Evolutionary conservation across 1,140 invertebrate genomes (phyloP), one percentile per base, ranked within the genome.

Genomic region (Chlorops oryzae): DNA sequence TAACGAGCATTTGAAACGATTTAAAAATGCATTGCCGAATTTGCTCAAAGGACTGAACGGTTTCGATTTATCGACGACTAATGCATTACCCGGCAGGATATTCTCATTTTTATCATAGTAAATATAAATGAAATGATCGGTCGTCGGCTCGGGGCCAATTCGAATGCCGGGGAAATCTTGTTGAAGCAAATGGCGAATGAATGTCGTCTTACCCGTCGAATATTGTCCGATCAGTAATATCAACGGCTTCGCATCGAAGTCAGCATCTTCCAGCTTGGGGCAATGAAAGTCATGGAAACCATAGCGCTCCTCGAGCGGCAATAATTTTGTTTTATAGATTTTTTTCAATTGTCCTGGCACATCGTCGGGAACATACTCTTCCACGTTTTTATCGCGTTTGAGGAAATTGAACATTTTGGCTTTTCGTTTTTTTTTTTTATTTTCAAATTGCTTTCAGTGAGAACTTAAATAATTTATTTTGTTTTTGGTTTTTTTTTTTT

Each of bases 191-290:
- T 96, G 96, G 55, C 92, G 87, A 52, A 99, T 99, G 66, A 98
- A 98, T 1, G 95, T 98, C 0, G 96, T 98, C 79, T 99, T 99
- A 55, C 96, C 96, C 2, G 96, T 98, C 0, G 96, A 98, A 74
- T 99, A 99, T 70, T 98, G 96, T 0, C 96, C 96, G 35, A 99
- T 92, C 2, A 99, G 76, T 28, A 98, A 73, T 47, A 98, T 96
- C 93, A 98, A 96, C 0, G 97, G 97, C 68, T 98, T 98, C 0
- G 95, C 94, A 78, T 98, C 93, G 72, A 99, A 99, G 74, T 99
- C 96, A 0, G 96, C 89, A 74, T 99, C 96, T 69, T 98, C 92
- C 12, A 95, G 72, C 58, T 90, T 82, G 53, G 90, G 95, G 6
- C 92, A 97, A 73, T 98, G 93, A 73, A 98, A 98, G 61, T 97